phyloP scores from a whole-genome alignment of 92 coral and sea anemone genomes.

The Porites divaricata region DNA sequence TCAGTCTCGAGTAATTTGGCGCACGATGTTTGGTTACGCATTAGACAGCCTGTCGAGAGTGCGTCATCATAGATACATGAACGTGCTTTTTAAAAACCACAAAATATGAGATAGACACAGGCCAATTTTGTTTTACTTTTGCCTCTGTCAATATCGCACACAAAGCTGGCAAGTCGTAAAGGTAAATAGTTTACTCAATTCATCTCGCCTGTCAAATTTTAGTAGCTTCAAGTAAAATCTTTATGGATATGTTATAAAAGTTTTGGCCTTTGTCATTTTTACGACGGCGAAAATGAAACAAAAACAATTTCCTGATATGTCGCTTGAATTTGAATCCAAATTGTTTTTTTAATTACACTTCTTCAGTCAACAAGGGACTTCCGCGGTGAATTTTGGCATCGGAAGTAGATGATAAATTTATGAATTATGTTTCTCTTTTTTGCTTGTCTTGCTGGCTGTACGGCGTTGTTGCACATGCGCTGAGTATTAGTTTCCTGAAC shows the following conservation, averaged over 20 bases:
- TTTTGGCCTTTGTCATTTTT: not conserved
- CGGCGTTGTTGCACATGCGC: not conserved
- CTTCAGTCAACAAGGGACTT: constrained; percentile 1
- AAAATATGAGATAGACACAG: not conserved
- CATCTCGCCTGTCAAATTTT: constrained; percentile 13
- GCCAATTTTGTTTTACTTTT: not conserved
- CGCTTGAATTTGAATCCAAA: not conserved
- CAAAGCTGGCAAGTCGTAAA: not conserved
- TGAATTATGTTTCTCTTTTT: not conserved
- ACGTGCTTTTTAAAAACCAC: not conserved
- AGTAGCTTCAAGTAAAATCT: not conserved
- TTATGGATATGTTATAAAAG: not conserved
- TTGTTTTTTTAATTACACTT: constrained; percentile 13
- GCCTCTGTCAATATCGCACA: not conserved
- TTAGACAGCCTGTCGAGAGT: not conserved
- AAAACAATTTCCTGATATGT: constrained; percentile 14
- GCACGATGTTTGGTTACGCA: not conserved
- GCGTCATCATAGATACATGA: not conserved
- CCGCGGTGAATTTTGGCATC: not conserved
- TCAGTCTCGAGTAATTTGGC: not conserved
- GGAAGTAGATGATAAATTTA: not conserved
- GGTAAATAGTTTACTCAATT: constrained; percentile 1
- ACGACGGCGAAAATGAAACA: not conserved
- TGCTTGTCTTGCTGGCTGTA: not conserved
- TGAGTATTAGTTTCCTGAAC: not conserved